These are phyloP conservation scores for Cepaea nemoralis DNA, from an alignment of 1,140 invertebrate species.

Conservation along the genomic window DNA sequence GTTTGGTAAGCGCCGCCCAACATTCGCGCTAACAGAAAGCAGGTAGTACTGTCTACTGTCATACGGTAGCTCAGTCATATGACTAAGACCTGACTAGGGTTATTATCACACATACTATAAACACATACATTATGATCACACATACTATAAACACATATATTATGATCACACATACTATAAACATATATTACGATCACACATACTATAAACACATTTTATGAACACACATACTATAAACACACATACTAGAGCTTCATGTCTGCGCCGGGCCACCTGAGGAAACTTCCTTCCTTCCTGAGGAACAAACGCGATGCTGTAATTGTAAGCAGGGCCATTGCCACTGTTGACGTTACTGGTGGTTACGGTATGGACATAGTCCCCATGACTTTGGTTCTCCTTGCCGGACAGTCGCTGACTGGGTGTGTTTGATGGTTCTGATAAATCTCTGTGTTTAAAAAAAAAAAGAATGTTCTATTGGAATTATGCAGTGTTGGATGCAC, in stretches of 20 bases:
- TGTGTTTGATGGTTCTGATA: neutral
- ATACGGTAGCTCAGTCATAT: too few relatives aligned
- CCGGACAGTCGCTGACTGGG: constrained; percentile 14
- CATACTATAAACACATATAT: too few relatives aligned
- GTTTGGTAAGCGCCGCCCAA: too few relatives aligned
- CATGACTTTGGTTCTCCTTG: constrained; percentile 33
- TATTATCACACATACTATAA: neutral
- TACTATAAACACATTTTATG: too few relatives aligned
- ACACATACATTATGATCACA: constrained; percentile 17
- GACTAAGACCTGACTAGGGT: too few relatives aligned
- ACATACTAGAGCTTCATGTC: constrained; percentile 30
- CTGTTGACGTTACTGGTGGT: constrained; percentile 18
- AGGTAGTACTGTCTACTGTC: too few relatives aligned
- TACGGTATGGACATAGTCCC: constrained; percentile 29
- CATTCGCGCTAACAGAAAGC: too few relatives aligned
- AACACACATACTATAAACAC: neutral
- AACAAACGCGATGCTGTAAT: constrained; percentile 48
- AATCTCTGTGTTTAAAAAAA: too few relatives aligned
- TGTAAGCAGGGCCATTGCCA: constrained; percentile 42
- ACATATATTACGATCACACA: too few relatives aligned
- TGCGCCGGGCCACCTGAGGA: neutral
- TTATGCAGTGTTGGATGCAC: too few relatives aligned
- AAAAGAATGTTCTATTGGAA: too few relatives aligned
- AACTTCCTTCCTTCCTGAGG: constrained; percentile 44
- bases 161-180: too few relatives aligned